Evolutionary conservation across 2,113 vertebrate species (phyloP), one percentile per base, ranked within the genome.

Genomic region (Dromaius novaehollandiae): DNA sequence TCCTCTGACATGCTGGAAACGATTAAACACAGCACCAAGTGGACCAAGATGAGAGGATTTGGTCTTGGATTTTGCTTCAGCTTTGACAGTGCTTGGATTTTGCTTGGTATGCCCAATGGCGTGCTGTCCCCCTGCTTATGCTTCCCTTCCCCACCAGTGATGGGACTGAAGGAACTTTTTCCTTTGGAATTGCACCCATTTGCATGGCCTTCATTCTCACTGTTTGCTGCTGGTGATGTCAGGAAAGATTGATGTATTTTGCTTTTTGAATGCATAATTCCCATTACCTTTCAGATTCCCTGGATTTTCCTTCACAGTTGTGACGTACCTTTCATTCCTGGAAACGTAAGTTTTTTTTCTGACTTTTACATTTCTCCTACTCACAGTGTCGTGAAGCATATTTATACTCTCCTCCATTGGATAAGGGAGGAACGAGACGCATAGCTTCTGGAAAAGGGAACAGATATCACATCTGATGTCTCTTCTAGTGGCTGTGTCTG

Each of bases 321-420:
- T 50, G 77, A 44, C 6, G 9, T 21, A n/a, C 21, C 85, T 82
- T 68, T 46, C 7, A 30, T 53, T 78, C 48, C 55, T 48, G 6
- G 5, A n/a, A 42, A 77, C 21, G 20, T 76, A 26, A 42, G 9
- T n/a, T 63, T 36, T 38, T 86, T 71, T 77, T 42, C 28, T 6
- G 38, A 4, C 22, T 65, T 56, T 32, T 34, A 22, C 4, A 0
- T 56, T 85, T 73, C 58, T 73, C 30, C 56, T n/a, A 22, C 9
- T 55, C 34, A 3, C 5, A 13, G 34, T 5, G 8, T 11, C 4
- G 8, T 8, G 40, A 40, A 2, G 44, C 56, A 20, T 2, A 38
- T 7, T 22, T 63, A 8, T 0, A 0, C 36, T 63, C 20, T 71
- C 25, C 58, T 48, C 34, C 24, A 28, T 25, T 5, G 36, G 34